Evolutionary conservation across 2,113 vertebrate genomes (phyloP), one percentile per base, ranked within the genome.

Genomic region (Bos indicus): DNA sequence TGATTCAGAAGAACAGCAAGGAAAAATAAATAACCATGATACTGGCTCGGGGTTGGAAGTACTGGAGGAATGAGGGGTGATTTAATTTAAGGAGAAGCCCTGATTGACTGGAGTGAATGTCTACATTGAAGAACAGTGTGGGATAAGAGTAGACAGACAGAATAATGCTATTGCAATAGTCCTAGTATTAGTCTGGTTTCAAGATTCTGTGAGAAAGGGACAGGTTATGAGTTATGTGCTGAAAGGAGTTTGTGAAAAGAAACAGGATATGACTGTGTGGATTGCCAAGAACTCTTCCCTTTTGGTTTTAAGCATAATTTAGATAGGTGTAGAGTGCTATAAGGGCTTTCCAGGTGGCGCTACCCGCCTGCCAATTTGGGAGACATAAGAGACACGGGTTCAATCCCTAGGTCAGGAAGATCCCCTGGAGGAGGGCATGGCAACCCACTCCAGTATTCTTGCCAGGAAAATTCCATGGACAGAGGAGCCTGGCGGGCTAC

Each of bases 301-400:
- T 87, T 94, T 8, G 40, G 25, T 54, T 78, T 86, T 30, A 40
- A 78, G 40, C 7, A 23, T 57, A 23, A 30, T 59, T 78, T 90
- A 43, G 33, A 30, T 7, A 81, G 33, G 7, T 33, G 14, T 13
- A 15, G 36, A 12, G n/a, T 2, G 67, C 67, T 71, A 6, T 23
- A 23, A 71, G 19, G 17, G n/a, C n/a, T 71, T 71, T 2, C 67
- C 67, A 71, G n/a, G 2, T 40, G 19, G 67, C 1, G 67, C n/a
- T 40, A 40, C 19, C 71, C 0, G 5, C 23, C 36, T 26, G 36
- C 23, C 8, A 71, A 0, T 40, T 23, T 6, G 67, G 67, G 67
- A 71, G 36, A 26, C 1, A 0, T 43, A 74, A 40, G 6, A 77
- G 21, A 77, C 36, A 43, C 0, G 0, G 6, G 3, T 77, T 77